These are phyloP conservation scores for Hemitrygon akajei DNA, from an alignment of 2,797 vertebrate genomes.

Conservation along the genomic window DNA sequence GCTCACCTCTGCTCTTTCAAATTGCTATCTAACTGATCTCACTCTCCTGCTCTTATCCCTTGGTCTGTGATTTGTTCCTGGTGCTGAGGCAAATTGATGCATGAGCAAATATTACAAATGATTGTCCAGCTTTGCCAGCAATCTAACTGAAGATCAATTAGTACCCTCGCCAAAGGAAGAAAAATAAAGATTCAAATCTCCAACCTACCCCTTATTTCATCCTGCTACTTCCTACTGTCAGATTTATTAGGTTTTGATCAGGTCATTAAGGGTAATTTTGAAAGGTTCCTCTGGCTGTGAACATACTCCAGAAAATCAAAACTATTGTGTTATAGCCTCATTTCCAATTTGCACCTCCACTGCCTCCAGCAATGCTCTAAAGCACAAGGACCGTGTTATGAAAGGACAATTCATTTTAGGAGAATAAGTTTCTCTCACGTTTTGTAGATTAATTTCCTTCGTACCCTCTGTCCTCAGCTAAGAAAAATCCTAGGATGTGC, in stretches of 20 bases:
- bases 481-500: not conserved
- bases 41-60: not conserved
- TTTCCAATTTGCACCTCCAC: conserved; percentile 21
- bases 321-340: conserved; percentile 26
- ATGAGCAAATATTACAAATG: not conserved
- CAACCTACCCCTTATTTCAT: not conserved
- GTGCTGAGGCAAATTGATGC: not conserved
- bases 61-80: not conserved
- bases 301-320: not conserved
- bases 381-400: not conserved
- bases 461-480: not conserved
- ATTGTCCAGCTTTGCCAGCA: not conserved
- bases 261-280: conserved; percentile 10
- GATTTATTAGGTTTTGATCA: conserved; percentile 9
- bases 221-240: not conserved
- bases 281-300: not conserved
- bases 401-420: not conserved
- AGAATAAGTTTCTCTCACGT: not conserved
- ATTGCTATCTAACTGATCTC: not conserved
- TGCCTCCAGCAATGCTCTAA: not conserved
- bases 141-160: not conserved
- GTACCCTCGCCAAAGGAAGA: not conserved
- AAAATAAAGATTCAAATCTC: not conserved
- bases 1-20: too few relatives aligned
- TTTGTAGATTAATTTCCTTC: not conserved